Conservation (phyloP, 2,888 invertebrate genomes). For the Stenichneumon culpator region DNA sequence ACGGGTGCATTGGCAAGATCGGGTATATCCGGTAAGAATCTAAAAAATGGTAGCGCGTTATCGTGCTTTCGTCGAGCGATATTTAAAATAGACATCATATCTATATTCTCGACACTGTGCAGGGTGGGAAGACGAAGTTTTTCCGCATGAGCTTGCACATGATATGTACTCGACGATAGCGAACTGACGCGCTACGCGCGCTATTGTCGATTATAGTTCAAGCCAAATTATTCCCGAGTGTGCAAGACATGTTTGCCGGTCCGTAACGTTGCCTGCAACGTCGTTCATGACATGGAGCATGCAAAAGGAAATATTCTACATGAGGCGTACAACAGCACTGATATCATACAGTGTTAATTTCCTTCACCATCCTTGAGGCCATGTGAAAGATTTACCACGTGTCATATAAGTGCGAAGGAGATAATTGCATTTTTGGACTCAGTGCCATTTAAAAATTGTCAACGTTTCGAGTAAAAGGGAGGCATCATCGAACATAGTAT, state of each 20-base stretch:
- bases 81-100: conserved; percentile 12
- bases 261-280: not conserved
- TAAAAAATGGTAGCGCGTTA: not conserved
- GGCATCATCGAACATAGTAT: too few relatives aligned
- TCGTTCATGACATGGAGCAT: not conserved
- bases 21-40: too few relatives aligned
- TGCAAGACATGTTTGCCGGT: conserved; percentile 9
- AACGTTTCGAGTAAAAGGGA: too few relatives aligned
- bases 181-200: not conserved
- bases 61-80: conserved; percentile 13
- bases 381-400: too few relatives aligned
- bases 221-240: conserved; percentile 38
- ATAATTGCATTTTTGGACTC: too few relatives aligned
- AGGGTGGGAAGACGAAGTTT: not conserved
- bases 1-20: too few relatives aligned
- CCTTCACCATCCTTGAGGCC: not conserved
- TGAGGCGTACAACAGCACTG: not conserved
- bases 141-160: conserved; percentile 21
- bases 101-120: not conserved
- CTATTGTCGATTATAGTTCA: not conserved
- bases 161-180: conserved; percentile 37
- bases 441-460: too few relatives aligned
- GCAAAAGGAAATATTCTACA: not conserved
- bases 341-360: not conserved
- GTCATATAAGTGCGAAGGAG: too few relatives aligned